Evolutionary conservation across 37 sponge, comb jelly and placozoan genomes (phyloP).

Genomic region (Dysidea cf. avara): DNA sequence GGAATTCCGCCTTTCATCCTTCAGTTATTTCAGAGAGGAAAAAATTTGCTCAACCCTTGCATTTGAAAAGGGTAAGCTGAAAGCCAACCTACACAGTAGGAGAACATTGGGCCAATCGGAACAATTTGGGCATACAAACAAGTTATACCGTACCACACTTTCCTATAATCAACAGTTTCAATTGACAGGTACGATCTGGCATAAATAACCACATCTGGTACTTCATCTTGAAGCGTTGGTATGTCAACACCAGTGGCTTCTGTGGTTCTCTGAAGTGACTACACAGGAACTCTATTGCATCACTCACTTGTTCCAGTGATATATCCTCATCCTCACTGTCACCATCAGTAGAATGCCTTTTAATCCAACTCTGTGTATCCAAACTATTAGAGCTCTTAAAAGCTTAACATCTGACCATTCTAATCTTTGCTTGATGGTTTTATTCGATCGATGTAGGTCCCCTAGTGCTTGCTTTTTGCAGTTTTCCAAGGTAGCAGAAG

Average conservation of each 20-base stretch:
- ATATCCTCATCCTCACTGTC: constrained; percentile 12
- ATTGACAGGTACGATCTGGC: constrained; percentile 28
- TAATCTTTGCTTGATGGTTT: too few relatives aligned
- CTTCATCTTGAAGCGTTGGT: constrained; percentile 35
- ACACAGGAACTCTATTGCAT: constrained; percentile 41
- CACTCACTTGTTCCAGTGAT: constrained; percentile 26
- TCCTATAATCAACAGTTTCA: constrained; percentile 9
- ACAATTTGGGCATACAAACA: constrained; percentile 33
- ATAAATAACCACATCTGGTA: constrained; percentile 40
- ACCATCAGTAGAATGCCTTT: too few relatives aligned
- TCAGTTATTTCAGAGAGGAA: constrained; percentile 38
- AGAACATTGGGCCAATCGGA: constrained; percentile 49
- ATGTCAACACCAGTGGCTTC: constrained; percentile 40
- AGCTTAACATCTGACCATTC: too few relatives aligned
- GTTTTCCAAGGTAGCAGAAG: too few relatives aligned
- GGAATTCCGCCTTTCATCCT: constrained; percentile 28
- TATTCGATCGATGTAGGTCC: too few relatives aligned
- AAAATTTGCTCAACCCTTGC: constrained; percentile 46
- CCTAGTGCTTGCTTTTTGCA: too few relatives aligned
- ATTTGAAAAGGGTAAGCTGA: too few relatives aligned
- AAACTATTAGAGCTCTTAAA: too few relatives aligned
- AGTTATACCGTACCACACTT: constrained; percentile 69
- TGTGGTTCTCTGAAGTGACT: constrained; percentile 48
- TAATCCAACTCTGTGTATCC: too few relatives aligned
- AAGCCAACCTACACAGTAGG: too few relatives aligned